Evolutionary conservation across 2,888 invertebrate species (phyloP).

Genomic region (Idaea straminata): DNA sequence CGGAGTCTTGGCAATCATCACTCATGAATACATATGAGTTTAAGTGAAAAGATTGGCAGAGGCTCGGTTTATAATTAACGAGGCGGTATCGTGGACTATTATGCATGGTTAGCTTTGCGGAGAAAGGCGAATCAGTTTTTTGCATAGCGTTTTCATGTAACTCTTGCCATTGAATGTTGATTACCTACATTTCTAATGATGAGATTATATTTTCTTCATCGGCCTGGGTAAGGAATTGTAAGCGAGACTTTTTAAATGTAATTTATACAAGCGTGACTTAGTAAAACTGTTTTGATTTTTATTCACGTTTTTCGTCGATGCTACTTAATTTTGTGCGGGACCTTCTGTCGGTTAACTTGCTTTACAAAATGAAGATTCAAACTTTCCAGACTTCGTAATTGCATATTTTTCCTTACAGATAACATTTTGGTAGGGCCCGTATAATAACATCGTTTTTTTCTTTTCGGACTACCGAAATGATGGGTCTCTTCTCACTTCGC

Average conservation of each 20-base stretch:
- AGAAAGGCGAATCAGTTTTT: not conserved
- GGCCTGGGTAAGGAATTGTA: not conserved
- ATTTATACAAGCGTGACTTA: not conserved
- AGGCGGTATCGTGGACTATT: not conserved
- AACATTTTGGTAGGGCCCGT: constrained; percentile 45
- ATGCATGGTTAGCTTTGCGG: constrained; percentile 1
- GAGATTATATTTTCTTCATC: not conserved
- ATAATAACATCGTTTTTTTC: constrained; percentile 50
- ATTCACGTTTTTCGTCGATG: not conserved
- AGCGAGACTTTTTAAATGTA: not conserved
- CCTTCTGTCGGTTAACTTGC: not conserved
- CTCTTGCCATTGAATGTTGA: not conserved
- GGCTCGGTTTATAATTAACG: constrained; percentile 6
- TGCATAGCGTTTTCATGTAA: not conserved
- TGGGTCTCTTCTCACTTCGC: constrained; percentile 56
- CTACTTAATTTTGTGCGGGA: not conserved
- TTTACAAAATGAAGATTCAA: not conserved
- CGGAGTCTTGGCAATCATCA: constrained; percentile 16
- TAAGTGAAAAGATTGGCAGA: constrained; percentile 47
- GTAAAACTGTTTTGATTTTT: not conserved
- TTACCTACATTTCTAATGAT: not conserved
- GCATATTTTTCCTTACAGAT: constrained; percentile 37
- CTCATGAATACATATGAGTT: constrained; percentile 41
- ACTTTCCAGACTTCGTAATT: constrained; percentile 17
- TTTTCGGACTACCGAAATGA: constrained; percentile 59